A percentile compares a stretch with the other conserved stretches of the same genome.
Conservation (phyloP, 2,113 vertebrate genomes). For the Phalacrocorax brasilianus region DNA sequence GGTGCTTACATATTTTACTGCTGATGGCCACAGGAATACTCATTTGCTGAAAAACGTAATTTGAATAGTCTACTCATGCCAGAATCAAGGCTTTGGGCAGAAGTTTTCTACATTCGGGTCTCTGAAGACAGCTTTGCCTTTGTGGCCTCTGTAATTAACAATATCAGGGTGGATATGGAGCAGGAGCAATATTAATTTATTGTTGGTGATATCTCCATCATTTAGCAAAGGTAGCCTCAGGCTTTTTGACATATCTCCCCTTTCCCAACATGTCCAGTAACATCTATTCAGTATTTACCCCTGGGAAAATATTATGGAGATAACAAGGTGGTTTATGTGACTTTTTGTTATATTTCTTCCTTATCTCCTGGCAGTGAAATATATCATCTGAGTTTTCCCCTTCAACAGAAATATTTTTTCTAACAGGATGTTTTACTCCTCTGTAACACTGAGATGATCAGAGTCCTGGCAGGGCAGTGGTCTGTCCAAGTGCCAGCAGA, state of each 20-base stretch:
- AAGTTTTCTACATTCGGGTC: background rate
- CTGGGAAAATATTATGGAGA: background rate
- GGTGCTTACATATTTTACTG: background rate
- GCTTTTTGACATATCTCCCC: background rate
- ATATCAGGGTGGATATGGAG: background rate
- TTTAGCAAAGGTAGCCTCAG: background rate
- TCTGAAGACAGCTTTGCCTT: background rate
- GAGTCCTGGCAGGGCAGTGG: slow-evolving; percentile 5
- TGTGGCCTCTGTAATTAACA: background rate
- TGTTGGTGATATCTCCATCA: background rate
- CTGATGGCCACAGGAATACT: background rate
- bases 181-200: background rate
- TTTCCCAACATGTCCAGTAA: background rate
- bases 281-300: background rate
- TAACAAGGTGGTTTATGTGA: background rate
- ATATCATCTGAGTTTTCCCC: slow-evolving; percentile 25
- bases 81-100: background rate
- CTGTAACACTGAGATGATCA: background rate
- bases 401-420: slow-evolving; percentile 29
- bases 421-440: slow-evolving; percentile 24
- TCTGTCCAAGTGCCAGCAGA: background rate
- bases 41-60: background rate
- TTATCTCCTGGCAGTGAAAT: slow-evolving; percentile 18
- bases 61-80: background rate
- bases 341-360: slow-evolving; percentile 13